Evolutionary conservation across 1,140 invertebrate genomes (phyloP).

Genomic region (Drusus annulatus): DNA sequence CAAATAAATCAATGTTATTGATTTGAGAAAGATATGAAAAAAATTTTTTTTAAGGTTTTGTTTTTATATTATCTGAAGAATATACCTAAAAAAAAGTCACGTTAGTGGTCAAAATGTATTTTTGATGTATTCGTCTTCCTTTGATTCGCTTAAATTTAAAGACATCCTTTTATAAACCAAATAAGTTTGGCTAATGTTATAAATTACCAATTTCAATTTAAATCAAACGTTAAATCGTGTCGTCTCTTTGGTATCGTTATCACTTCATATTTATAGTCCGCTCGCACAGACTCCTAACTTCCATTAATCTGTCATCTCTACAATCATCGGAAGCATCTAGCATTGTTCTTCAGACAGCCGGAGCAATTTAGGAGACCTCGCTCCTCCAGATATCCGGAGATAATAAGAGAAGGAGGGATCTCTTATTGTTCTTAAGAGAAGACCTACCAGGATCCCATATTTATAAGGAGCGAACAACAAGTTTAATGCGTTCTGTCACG

Average conservation of each 20-base stretch:
- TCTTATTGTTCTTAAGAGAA: constrained; percentile 27
- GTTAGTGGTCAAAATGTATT: no score
- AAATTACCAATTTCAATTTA: no score
- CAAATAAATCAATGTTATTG: no score
- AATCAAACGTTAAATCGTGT: no score
- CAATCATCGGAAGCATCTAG: constrained; percentile 37
- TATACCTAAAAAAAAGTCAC: no score
- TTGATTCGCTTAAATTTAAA: no score
- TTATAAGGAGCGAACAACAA: constrained; percentile 21
- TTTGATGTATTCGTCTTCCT: no score
- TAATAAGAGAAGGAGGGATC: constrained; percentile 23
- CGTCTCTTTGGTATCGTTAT: background rate
- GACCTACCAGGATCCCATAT: constrained; percentile 18
- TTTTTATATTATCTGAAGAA: no score
- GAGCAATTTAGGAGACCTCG: constrained; percentile 36
- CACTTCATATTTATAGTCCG: constrained; percentile 32
- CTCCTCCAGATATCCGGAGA: constrained; percentile 21
- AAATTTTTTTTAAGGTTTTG: no score
- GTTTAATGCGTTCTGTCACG: constrained; percentile 30
- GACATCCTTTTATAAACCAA: no score
- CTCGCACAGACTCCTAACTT: constrained; percentile 7
- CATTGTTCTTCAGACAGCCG: constrained; percentile 26
- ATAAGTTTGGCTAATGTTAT: no score
- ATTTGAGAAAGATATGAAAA: no score
- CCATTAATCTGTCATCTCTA: constrained; percentile 42